Conservation (phyloP, 2,113 vertebrate species). For the Nothobranchius kuhntae region DNA sequence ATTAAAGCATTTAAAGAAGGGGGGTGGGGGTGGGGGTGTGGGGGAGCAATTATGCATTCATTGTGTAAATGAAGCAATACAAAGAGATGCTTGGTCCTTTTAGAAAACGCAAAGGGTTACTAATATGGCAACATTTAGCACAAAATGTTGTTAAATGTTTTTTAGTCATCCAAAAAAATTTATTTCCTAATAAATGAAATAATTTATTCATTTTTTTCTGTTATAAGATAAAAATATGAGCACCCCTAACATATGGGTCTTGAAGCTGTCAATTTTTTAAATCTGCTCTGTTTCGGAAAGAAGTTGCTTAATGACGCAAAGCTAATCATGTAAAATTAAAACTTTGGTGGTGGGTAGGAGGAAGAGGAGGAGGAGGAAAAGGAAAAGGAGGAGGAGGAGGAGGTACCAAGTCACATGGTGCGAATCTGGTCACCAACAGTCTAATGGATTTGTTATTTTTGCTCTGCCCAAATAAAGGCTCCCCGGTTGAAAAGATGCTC, state of each 20-base stretch:
- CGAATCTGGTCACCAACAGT: constrained; percentile 89
- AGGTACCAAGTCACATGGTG: constrained; percentile 93
- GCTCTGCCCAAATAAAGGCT: constrained; percentile 86
- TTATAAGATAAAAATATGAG: neutral
- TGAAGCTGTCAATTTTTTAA: constrained; percentile 88
- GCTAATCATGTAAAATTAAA: constrained; percentile 99
- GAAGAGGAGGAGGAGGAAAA: constrained; percentile 68
- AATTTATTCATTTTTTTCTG: no score
- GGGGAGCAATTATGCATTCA: constrained; percentile 84
- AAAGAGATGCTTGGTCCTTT: constrained; percentile 82
- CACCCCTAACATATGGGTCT: constrained; percentile 88
- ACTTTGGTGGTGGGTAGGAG: constrained; percentile 83
- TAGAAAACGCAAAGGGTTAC: constrained; percentile 72
- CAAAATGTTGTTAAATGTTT: constrained; percentile 49
- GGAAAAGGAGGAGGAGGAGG: constrained; percentile 73
- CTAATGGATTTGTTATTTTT: constrained; percentile 88
- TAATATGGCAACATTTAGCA: constrained; percentile 69
- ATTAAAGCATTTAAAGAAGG: constrained; percentile 88
- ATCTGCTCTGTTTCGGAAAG: constrained; percentile 84
- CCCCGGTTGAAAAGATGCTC: constrained; percentile 78
- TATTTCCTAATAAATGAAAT: no score
- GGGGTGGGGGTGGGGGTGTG: constrained; percentile 54
- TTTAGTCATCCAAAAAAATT: neutral
- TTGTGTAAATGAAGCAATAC: constrained; percentile 93
- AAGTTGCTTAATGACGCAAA: constrained; percentile 98